phyloP scores from a whole-genome alignment of 2,797 vertebrate genomes.

The Rhynchonycteris naso region DNA sequence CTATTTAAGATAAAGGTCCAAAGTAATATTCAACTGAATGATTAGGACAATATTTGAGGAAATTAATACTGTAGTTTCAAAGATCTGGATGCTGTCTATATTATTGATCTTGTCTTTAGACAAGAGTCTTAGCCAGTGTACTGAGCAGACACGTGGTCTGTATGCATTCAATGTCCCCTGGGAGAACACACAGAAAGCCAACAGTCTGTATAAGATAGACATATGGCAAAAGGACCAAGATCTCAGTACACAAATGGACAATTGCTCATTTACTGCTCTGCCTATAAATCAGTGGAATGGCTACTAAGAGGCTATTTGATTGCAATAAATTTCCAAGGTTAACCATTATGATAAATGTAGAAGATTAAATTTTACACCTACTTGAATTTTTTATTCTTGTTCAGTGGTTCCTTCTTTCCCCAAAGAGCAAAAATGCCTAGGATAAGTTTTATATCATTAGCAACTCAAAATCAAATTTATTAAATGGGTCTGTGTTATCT shows the following conservation, averaged over 20 bases:
- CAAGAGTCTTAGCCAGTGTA: not conserved
- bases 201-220: not conserved
- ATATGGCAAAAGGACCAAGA: not conserved
- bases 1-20: conserved; percentile 7
- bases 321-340: not conserved
- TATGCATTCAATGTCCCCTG: not conserved
- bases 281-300: not conserved
- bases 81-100: not conserved
- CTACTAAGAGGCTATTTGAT: not conserved
- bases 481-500: not conserved
- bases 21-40: not conserved
- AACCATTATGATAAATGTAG: not conserved
- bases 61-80: not conserved
- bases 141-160: not conserved
- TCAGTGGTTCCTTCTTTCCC: not conserved
- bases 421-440: not conserved
- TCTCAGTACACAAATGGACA: not conserved
- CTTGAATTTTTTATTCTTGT: not conserved
- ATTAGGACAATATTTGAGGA: not conserved
- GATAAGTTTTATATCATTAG: not conserved
- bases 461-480: not conserved
- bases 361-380: not conserved
- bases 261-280: not conserved
- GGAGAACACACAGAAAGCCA: not conserved
- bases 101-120: not conserved